Conservation (phyloP, 1,140 invertebrate genomes). For the Alviniconcha marisindica region DNA sequence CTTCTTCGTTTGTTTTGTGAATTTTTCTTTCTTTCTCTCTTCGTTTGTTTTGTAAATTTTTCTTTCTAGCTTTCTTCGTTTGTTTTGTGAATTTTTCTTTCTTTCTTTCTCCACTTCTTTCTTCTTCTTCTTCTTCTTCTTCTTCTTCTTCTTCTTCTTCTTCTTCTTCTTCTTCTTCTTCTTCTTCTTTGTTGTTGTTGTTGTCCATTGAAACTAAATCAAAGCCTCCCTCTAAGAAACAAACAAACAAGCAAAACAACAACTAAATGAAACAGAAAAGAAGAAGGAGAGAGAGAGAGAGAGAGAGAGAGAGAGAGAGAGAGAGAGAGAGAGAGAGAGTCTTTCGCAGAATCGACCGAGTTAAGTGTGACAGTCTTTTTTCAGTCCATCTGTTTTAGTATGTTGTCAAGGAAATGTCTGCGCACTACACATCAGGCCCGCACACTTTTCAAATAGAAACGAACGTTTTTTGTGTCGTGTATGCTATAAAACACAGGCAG, state of each 20-base stretch:
- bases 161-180: neutral
- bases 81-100: neutral
- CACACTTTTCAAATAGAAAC: no score
- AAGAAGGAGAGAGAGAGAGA: neutral
- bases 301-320: conserved; percentile 3
- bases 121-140: neutral
- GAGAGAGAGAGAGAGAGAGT: no score
- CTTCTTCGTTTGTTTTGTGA: conserved; percentile 3
- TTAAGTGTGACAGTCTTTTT: no score
- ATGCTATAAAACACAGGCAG: no score
- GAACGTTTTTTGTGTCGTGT: no score
- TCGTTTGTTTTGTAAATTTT: neutral
- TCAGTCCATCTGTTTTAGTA: no score
- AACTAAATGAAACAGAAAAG: neutral
- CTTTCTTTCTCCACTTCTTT: neutral
- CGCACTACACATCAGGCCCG: no score
- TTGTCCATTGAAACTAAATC: no score
- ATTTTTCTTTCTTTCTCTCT: neutral
- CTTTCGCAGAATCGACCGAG: no score
- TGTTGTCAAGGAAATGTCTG: no score
- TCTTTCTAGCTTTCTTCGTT: neutral
- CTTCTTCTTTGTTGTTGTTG: neutral
- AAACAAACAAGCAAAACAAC: neutral
- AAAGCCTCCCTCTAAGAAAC: no score
- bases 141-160: neutral